A percentile compares a stretch with the other conserved stretches of the same genome.
These are phyloP conservation scores for Mythimna ferrago DNA, from an alignment of 2,888 invertebrate species.

Conservation along the genomic window DNA sequence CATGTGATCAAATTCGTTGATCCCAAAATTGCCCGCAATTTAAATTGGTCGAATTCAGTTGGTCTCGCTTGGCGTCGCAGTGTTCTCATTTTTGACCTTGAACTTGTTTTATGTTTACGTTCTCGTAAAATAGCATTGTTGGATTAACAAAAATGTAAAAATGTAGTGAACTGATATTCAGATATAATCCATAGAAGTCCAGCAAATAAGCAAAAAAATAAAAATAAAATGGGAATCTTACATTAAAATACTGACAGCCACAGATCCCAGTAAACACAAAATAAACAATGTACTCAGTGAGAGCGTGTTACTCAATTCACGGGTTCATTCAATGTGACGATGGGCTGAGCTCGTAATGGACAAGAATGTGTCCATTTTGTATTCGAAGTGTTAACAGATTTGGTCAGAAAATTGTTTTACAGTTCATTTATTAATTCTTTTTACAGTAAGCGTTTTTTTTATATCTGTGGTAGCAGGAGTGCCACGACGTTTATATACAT, in stretches of 20 bases:
- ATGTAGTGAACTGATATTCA: background rate
- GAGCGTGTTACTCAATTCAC: constrained; percentile 37
- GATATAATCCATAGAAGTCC: background rate
- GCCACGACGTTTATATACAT: no score
- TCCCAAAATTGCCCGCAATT: background rate
- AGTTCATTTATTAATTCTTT: no score
- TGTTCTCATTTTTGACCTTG: background rate
- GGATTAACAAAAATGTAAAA: background rate
- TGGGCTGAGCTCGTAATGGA: no score
- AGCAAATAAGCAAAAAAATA: background rate
- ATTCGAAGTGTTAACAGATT: no score
- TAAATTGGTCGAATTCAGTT: background rate
- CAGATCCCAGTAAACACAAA: background rate
- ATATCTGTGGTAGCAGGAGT: no score
- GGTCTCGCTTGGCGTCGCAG: no score
- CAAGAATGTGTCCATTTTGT: no score
- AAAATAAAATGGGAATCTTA: constrained; percentile 1
- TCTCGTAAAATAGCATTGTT: background rate
- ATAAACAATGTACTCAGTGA: background rate
- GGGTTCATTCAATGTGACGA: constrained; percentile 3
- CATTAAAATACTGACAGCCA: background rate
- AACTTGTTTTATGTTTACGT: background rate
- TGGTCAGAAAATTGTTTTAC: no score
- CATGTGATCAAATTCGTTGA: background rate
- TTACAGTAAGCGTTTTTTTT: no score